phyloP scores from a whole-genome alignment of 2,797 vertebrate species.

The Sebastolobus altivelis region DNA sequence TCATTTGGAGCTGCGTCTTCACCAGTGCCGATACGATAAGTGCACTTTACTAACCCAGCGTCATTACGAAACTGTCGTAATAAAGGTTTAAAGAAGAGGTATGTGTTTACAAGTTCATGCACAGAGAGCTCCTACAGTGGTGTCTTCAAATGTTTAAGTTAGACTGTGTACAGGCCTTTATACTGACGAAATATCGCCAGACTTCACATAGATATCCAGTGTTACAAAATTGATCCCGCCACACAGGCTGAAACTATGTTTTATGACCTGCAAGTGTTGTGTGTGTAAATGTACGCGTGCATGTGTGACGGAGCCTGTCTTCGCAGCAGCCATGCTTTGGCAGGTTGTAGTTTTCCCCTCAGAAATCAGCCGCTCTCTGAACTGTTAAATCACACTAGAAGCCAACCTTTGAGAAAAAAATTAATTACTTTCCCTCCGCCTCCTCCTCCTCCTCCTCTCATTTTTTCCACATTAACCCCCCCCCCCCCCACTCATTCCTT shows the following conservation, averaged over 20 bases:
- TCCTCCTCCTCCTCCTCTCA: constrained; percentile 35
- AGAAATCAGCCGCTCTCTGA: constrained; percentile 84
- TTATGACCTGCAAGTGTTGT: constrained; percentile 22
- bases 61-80: neutral
- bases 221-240: constrained; percentile 28
- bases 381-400: constrained; percentile 85
- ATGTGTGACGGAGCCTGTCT: constrained; percentile 44
- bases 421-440: constrained; percentile 84
- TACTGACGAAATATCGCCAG: constrained; percentile 7
- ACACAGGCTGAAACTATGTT: constrained; percentile 37
- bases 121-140: neutral
- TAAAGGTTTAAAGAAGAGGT: neutral
- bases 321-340: constrained; percentile 65
- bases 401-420: constrained; percentile 83
- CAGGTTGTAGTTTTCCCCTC: constrained; percentile 78
- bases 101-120: neutral
- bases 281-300: neutral
- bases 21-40: neutral
- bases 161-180: constrained; percentile 7
- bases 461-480: constrained; percentile 62
- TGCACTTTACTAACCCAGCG: neutral
- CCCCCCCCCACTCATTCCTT: constrained; percentile 27
- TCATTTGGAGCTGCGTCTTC: neutral
- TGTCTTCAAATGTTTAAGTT: constrained; percentile 20
- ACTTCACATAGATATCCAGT: constrained; percentile 36